Conservation (phyloP, 2,797 vertebrate species). For the Ctenopoma kingsleyae region DNA sequence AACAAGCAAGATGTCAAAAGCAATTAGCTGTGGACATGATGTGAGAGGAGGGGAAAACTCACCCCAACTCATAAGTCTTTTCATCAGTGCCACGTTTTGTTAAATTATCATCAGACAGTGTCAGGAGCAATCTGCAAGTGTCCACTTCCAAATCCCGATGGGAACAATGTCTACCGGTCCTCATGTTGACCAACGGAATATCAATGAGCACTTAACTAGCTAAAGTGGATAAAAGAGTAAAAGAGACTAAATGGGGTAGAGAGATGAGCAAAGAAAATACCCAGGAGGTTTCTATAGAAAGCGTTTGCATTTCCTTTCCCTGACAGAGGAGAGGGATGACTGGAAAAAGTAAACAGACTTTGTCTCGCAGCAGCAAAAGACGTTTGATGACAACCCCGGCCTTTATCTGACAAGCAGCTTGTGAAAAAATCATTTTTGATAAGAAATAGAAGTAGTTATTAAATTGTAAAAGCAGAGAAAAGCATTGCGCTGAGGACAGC, state of each 20-base stretch:
- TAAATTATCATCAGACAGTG: conserved; percentile 79
- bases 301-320: conserved; percentile 51
- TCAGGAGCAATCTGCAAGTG: conserved; percentile 75
- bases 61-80: conserved; percentile 70
- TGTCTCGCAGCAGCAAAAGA: conserved; percentile 64
- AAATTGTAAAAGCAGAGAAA: conserved; percentile 73
- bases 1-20: conserved; percentile 74
- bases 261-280: conserved; percentile 61
- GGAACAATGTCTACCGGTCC: conserved; percentile 68
- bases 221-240: conserved; percentile 66
- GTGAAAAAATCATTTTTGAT: conserved; percentile 66
- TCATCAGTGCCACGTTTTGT: conserved; percentile 77
- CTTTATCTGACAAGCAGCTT: conserved; percentile 79
- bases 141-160: conserved; percentile 67
- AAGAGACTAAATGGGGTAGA: conserved; percentile 52
- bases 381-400: conserved; percentile 76
- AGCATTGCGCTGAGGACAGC: conserved; percentile 59
- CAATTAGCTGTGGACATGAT: conserved; percentile 64
- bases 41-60: conserved; percentile 50
- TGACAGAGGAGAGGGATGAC: conserved; percentile 69
- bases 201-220: conserved; percentile 74
- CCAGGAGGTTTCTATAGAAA: conserved; percentile 54
- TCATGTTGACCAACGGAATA: conserved; percentile 78
- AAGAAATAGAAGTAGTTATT: conserved; percentile 78
- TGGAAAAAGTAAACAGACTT: conserved; percentile 74